Evolutionary conservation across 2,888 invertebrate genomes (phyloP), one percentile per base, ranked within the genome.

Genomic region (Epiperipatus broadwayi): DNA sequence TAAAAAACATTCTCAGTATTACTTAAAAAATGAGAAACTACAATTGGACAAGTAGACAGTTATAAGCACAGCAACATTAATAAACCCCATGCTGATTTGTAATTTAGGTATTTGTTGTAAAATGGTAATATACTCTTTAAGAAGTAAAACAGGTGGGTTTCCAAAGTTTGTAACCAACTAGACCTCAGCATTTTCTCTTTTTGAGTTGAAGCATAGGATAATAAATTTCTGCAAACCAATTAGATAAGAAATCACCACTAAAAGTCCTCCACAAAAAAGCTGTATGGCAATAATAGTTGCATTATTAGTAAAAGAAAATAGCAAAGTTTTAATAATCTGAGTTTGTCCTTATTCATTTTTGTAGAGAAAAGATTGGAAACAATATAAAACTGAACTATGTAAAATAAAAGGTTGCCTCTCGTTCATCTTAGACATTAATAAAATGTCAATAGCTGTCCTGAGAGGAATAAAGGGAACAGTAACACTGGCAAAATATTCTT

Each of bases 351-450:
- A 68, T 55, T 84, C 80, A 58, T 97, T 97, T 61, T 79, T 83
- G 58, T 78, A 84, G 5, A 97, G 65, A 58, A 80, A 97, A 56
- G 87, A 89, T 64, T 95, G 78, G 60, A 97, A 93, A 58, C 89
- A 91, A 60, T 99, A 97, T 1, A 97, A 71, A 2, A 95, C 89
- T 1, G 95, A 81, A 57, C 87, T 87, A 44, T 97, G 75, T 52
- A 81, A 59, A 1, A 64, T 63, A 55, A 95, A 79, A 1, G 89
- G 80, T 57, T 97, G 97, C 53, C 89, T 91, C 57, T 97, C 95
- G 57, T 93, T 91, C 4, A 89, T 85, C 89, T 99, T 93, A 0
- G 93, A 91, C 81, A 93, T 85, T 5, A 97, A 63, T 5, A 97
- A 66, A 30, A 95, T 83, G 0, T 95, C 81, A 37, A 95, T 75